Conservation (phyloP, 2,113 vertebrate genomes). For the Centropristis striata region DNA sequence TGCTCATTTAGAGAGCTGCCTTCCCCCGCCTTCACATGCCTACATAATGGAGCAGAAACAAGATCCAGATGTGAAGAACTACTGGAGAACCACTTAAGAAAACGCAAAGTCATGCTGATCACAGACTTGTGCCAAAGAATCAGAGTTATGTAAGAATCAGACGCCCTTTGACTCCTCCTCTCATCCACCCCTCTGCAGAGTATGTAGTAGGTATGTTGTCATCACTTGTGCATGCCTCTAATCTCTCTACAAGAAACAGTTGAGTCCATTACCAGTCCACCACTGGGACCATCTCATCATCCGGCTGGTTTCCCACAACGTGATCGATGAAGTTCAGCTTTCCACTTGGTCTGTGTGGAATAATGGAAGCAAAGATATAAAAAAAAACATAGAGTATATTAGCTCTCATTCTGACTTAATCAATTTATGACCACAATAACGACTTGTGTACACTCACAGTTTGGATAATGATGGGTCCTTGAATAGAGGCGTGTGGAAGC, state of each 20-base stretch:
- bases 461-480: constrained; percentile 88
- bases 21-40: constrained; percentile 22
- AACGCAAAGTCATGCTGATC: constrained; percentile 75
- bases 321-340: constrained; percentile 93
- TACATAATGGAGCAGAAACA: constrained; percentile 50
- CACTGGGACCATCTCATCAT: constrained; percentile 92
- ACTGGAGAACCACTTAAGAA: constrained; percentile 44
- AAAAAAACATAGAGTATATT: neutral
- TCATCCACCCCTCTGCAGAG: neutral
- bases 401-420: neutral
- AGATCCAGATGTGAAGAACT: constrained; percentile 79
- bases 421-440: neutral
- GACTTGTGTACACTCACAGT: constrained; percentile 86
- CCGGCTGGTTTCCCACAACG: constrained; percentile 94
- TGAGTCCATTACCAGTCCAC: constrained; percentile 90
- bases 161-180: constrained; percentile 4
- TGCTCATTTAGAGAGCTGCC: constrained; percentile 45
- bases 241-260: neutral
- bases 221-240: neutral
- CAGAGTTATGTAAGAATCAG: constrained; percentile 47
- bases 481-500: constrained; percentile 84
- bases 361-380: neutral
- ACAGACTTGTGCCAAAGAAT: constrained; percentile 16
- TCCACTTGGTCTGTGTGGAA: constrained; percentile 81
- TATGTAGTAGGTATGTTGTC: neutral